Evolutionary conservation across 2,888 invertebrate species (phyloP), one percentile per base, ranked within the genome.

Genomic region (Esperia sulphurella): DNA sequence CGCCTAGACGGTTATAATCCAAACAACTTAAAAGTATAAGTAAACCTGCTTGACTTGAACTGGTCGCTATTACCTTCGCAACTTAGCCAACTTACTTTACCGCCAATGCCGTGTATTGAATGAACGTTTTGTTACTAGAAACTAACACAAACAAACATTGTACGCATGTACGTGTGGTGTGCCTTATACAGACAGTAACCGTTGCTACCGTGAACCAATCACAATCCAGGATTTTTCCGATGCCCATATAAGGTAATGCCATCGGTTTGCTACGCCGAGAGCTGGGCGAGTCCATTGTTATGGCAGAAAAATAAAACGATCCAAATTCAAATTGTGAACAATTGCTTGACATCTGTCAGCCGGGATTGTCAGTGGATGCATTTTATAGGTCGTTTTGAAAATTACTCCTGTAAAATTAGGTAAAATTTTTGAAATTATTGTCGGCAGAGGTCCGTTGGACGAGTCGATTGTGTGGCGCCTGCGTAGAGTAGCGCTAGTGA

Each of bases 191-290:
- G 72, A 84, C 82, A 77, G 80, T 75, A 83, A 90, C 89, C 89
- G 91, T 89, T 84, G 83, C 68, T 63, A 58, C 63, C 64, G 76
- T 85, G 71, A 57, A 87, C 94, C 94, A 94, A 94, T 94, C 91
- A 88, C 79, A 83, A 75, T 65, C 71, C 91, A 74, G 84, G 76
- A 90, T 92, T 91, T 91, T 91, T 92, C 93, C 91, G 92, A 94
- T 94, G 93, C 92, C 94, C 94, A 93, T 94, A 94, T 94, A 94
- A 92, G 94, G 94, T 92, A 92, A 93, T 91, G 91, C 91, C 91
- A 92, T 90, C 91, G 90, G 90, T 90, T 79, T 21, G 21, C 21
- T 21, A 78, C 72, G 71, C 68, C 65, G 71, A 81, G 84, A 85
- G 83, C 86, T 86, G 81, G 88, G 86, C 89, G 83, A 83, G 80